Evolutionary conservation across 1,140 invertebrate species (phyloP).

Genomic region (Bradysia coprophila): DNA sequence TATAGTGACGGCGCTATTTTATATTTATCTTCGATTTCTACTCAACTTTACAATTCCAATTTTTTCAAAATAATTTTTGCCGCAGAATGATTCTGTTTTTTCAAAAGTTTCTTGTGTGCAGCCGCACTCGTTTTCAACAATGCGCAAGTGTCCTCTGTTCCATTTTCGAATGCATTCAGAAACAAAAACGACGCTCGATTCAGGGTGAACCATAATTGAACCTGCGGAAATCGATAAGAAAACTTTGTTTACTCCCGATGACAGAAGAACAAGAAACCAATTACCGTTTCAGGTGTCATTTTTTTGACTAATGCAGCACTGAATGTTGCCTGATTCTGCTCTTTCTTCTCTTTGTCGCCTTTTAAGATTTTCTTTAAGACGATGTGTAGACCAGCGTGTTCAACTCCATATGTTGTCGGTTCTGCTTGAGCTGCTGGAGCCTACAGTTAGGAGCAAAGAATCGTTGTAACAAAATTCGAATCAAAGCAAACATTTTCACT

Average conservation of each 20-base stretch:
- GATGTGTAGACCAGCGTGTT: conserved; percentile 62
- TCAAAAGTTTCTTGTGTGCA: conserved; percentile 16
- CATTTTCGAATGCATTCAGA: conserved; percentile 29
- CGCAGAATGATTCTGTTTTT: conserved; percentile 23
- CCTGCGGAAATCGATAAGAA: conserved; percentile 10
- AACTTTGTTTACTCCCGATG: background rate
- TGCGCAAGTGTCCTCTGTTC: conserved; percentile 9
- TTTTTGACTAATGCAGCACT: conserved; percentile 23
- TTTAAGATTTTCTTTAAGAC: conserved; percentile 61
- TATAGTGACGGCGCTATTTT: too few species aligned
- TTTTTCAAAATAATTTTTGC: conserved; percentile 32
- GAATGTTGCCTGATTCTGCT: conserved; percentile 23
- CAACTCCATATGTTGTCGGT: conserved; percentile 42
- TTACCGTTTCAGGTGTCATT: conserved; percentile 14
- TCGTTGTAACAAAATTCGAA: too few species aligned
- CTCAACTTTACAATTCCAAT: conserved; percentile 10
- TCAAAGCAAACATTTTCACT: too few species aligned
- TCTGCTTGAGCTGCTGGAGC: too few species aligned
- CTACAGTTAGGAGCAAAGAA: too few species aligned
- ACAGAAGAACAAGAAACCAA: background rate
- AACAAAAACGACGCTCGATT: conserved; percentile 43
- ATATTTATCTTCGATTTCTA: too few species aligned
- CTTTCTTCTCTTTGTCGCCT: conserved; percentile 31
- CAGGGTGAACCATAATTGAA: conserved; percentile 30
- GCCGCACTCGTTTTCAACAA: conserved; percentile 13